These are phyloP conservation scores for Scolopax mira DNA, from an alignment of 2,113 vertebrate species.

Conservation along the genomic window DNA sequence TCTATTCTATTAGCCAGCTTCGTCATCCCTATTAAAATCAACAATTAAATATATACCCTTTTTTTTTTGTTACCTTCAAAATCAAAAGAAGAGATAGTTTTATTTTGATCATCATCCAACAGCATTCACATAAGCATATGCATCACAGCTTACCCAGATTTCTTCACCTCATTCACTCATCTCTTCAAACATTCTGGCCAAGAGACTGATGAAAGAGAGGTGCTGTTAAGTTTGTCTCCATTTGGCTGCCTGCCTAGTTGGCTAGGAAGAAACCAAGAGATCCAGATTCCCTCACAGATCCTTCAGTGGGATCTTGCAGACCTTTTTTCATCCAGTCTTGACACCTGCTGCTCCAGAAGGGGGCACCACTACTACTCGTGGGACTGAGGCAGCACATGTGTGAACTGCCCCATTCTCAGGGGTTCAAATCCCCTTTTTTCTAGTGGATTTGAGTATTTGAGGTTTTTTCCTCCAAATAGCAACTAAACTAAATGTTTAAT, in stretches of 20 bases:
- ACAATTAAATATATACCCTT: neutral
- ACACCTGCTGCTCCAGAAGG: neutral
- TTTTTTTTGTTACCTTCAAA: neutral
- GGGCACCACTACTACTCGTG: rapidly evolving
- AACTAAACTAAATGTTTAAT: neutral
- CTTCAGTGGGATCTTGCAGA: neutral
- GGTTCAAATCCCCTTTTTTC: neutral
- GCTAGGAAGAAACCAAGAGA: neutral
- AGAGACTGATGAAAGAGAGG: neutral
- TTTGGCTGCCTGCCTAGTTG: neutral
- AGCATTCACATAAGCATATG: neutral
- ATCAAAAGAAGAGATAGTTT: neutral
- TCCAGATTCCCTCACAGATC: neutral
- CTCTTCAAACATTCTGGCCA: neutral
- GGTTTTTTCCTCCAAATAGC: neutral
- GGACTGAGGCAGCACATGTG: neutral
- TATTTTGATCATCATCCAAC: neutral
- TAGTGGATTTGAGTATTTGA: neutral
- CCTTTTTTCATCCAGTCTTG: neutral
- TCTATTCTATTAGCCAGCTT: neutral
- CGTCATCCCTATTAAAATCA: neutral
- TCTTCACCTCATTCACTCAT: neutral
- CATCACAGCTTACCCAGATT: neutral
- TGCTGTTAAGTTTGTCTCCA: neutral
- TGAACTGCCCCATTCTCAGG: neutral